Evolutionary conservation across 2,888 invertebrate species (phyloP), one percentile per base, ranked within the genome.

Genomic region (Gisinianus flammeolus): DNA sequence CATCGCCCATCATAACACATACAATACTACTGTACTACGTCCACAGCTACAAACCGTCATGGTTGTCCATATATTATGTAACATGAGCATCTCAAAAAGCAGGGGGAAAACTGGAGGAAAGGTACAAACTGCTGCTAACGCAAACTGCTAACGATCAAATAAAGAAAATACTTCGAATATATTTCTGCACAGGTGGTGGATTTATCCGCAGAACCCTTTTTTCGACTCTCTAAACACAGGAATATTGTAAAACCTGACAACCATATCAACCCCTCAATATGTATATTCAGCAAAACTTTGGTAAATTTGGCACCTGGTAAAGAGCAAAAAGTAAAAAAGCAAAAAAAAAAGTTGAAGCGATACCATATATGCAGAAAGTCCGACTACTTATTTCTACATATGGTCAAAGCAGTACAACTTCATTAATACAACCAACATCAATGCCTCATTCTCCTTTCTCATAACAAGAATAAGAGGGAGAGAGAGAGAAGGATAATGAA

Each of bases 301-400:
- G 16, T 44, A 44, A 44, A 44, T 44, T 16, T 19, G 6, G 33
- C 33, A 30, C 19, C 33, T 67, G 31, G n/a, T 31, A 67, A 10
- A 28, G 67, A 67, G 67, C 22, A 31, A 67, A 3, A 12, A 19
- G 31, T 31, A 30, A 31, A 19, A 31, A 67, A 30, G 24, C 16
- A 8, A 69, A 69, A 24, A 69, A 69, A 44, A 24, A 70, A 44
- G 68, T 19, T 70, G 30, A 31, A 22, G 4, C 30, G 5, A 28
- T 26, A 26, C 70, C 70, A 70, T 70, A 70, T 70, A 70, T 70
- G 70, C 24, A 62, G 62, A 44, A 67, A 31, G 19, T 70, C 44
- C 26, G 26, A 54, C 54, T 54, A 54, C 70, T 54, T 28, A 54
- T 54, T 70, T 70, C 70, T 70, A 54, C 52, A 26, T 70, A 28